Percentiles rank a stretch among this genome's conserved stretches.
These are phyloP conservation scores for Carcina quercana DNA, from an alignment of 2,888 invertebrate species.

Conservation along the genomic window DNA sequence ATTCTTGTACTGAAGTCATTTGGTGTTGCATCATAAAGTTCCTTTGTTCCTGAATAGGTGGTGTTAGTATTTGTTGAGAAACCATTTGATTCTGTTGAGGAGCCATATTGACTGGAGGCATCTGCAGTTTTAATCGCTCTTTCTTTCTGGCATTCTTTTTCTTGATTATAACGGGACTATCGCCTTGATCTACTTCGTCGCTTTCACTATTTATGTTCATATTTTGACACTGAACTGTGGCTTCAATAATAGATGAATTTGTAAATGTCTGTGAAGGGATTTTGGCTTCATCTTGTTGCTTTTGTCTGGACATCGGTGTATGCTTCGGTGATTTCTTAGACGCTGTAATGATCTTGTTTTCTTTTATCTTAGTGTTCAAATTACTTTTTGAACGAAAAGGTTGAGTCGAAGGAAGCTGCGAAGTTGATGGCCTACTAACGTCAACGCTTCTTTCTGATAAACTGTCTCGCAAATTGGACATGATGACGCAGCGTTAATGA, in stretches of 20 bases:
- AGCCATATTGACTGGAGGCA: conserved; percentile 25
- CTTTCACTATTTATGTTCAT: conserved; percentile 27
- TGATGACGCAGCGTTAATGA: conserved; percentile 11
- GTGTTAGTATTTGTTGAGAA: too few relatives aligned
- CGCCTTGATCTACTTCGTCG: conserved; percentile 22
- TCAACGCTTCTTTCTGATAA: conserved; percentile 29
- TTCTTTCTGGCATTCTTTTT: conserved; percentile 47
- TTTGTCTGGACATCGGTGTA: conserved; percentile 13
- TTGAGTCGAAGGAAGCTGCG: conserved; percentile 29
- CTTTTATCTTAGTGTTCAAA: conserved; percentile 25
- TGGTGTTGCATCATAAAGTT: conserved; percentile 21
- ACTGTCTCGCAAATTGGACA: conserved; percentile 35
- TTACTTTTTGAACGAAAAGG: conserved; percentile 30
- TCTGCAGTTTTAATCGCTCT: conserved; percentile 37
- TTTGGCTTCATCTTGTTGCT: conserved; percentile 16
- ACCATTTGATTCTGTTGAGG: conserved; percentile 19
- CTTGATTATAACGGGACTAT: conserved; percentile 23
- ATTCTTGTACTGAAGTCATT: conserved; percentile 35
- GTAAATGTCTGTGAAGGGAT: conserved; percentile 12
- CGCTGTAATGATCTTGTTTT: conserved; percentile 18
- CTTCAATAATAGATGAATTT: conserved; percentile 22
- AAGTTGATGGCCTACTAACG: conserved; percentile 28
- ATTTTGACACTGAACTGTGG: conserved; percentile 25
- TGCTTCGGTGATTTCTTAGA: conserved; percentile 20
- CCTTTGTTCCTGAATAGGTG: conserved; percentile 16